phyloP scores from a whole-genome alignment of 2,113 vertebrate genomes.

The Kobus ellipsiprymnus region DNA sequence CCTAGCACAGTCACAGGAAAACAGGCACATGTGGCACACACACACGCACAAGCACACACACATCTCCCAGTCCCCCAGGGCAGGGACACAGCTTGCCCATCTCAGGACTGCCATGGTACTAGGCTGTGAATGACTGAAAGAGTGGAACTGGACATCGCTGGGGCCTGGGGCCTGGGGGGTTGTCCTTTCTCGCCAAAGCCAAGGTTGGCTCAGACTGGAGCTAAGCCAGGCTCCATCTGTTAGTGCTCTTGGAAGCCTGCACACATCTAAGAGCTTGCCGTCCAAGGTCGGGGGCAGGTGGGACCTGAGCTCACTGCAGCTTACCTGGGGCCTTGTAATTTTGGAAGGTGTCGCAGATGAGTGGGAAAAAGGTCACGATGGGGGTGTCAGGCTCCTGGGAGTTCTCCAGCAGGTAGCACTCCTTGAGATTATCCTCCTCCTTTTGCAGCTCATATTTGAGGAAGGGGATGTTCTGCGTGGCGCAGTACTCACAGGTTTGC shows the following conservation, averaged over 20 bases:
- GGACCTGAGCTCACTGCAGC: neutral
- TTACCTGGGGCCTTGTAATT: constrained; percentile 85
- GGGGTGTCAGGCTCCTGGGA: constrained; percentile 77
- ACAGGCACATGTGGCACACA: neutral
- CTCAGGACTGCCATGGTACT: neutral
- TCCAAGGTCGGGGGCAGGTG: neutral
- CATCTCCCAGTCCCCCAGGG: neutral
- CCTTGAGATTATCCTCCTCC: constrained; percentile 73
- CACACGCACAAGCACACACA: fast-evolving
- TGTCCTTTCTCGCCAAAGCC: neutral
- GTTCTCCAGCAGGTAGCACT: constrained; percentile 80
- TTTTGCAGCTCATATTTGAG: constrained; percentile 73
- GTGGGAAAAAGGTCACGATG: constrained; percentile 81
- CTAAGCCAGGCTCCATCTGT: neutral
- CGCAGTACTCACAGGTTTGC: constrained; percentile 82
- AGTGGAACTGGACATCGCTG: neutral
- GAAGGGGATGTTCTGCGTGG: constrained; percentile 79
- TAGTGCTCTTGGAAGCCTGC: neutral
- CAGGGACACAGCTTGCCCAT: neutral
- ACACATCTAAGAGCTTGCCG: neutral
- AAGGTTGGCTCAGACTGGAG: neutral
- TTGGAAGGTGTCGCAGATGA: constrained; percentile 82
- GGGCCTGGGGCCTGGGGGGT: neutral
- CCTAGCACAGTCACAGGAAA: neutral
- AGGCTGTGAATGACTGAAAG: neutral